Conservation (phyloP, 2,113 vertebrate genomes). For the Camarhynchus parvulus region DNA sequence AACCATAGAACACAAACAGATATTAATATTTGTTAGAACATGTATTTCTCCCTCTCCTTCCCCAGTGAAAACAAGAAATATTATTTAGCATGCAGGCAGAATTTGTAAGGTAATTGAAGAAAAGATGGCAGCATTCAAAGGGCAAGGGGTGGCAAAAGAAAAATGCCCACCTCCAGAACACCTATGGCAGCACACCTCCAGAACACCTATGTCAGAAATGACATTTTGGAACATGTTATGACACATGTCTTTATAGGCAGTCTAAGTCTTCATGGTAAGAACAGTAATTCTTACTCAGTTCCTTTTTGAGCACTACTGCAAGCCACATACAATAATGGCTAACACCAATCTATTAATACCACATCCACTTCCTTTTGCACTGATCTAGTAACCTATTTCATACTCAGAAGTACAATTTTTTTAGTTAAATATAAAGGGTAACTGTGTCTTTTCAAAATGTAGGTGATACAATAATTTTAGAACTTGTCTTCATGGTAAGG, state of each 20-base stretch:
- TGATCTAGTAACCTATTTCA: conserved; percentile 2
- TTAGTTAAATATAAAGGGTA: background rate
- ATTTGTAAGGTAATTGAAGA: background rate
- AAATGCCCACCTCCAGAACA: background rate
- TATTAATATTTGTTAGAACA: background rate
- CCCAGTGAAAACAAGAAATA: background rate
- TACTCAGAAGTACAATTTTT: background rate
- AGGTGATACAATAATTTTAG: background rate
- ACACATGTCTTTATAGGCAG: background rate
- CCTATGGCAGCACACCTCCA: background rate
- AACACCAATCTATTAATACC: conserved; percentile 14
- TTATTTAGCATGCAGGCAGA: background rate
- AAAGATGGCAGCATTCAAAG: background rate
- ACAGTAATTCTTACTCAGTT: background rate
- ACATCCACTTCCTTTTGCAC: background rate
- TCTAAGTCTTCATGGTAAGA: background rate
- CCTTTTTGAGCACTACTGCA: background rate
- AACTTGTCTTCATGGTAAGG: background rate
- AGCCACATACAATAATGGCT: background rate
- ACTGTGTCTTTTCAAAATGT: background rate
- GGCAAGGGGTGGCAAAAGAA: background rate
- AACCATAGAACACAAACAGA: background rate
- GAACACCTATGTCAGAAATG: background rate
- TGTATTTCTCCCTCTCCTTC: background rate
- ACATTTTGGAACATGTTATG: background rate